Conservation (phyloP, 2,888 invertebrate genomes). For the Acanthosoma haemorrhoidale region DNA sequence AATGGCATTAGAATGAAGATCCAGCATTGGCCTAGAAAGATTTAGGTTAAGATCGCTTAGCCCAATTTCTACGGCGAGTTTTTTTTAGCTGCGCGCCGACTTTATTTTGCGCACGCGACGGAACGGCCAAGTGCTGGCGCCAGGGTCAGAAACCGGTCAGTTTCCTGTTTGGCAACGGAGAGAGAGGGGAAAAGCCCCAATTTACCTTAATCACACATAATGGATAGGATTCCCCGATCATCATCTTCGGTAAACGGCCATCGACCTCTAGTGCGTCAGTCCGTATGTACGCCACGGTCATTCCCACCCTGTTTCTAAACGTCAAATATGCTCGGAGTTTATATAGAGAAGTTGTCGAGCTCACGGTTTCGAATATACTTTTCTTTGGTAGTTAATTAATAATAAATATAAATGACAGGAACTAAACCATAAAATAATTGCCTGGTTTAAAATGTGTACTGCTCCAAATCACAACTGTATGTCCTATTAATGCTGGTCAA, state of each 20-base stretch:
- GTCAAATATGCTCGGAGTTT: too few species aligned
- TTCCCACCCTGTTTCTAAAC: too few species aligned
- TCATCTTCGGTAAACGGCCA: not conserved
- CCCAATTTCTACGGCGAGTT: not conserved
- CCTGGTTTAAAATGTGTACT: too few species aligned
- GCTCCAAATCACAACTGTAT: too few species aligned
- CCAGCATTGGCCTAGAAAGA: not conserved
- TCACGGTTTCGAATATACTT: too few species aligned
- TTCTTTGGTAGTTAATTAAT: too few species aligned
- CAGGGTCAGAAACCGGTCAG: not conserved
- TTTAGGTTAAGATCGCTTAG: conserved; percentile 4
- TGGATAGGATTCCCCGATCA: not conserved
- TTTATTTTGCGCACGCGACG: conserved; percentile 4
- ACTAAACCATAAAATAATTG: too few species aligned
- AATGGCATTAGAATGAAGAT: not conserved
- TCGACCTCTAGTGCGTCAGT: too few species aligned
- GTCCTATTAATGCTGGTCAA: too few species aligned
- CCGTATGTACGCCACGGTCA: too few species aligned
- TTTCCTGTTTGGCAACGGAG: conserved; percentile 4
- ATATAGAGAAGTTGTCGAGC: too few species aligned
- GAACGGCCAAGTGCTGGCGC: not conserved
- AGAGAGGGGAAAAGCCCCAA: not conserved
- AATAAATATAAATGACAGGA: too few species aligned
- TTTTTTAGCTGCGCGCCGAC: not conserved
- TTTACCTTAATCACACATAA: conserved; percentile 5